Evolutionary conservation across 2,797 vertebrate genomes (phyloP).

Genomic region (Dallia pectoralis): DNA sequence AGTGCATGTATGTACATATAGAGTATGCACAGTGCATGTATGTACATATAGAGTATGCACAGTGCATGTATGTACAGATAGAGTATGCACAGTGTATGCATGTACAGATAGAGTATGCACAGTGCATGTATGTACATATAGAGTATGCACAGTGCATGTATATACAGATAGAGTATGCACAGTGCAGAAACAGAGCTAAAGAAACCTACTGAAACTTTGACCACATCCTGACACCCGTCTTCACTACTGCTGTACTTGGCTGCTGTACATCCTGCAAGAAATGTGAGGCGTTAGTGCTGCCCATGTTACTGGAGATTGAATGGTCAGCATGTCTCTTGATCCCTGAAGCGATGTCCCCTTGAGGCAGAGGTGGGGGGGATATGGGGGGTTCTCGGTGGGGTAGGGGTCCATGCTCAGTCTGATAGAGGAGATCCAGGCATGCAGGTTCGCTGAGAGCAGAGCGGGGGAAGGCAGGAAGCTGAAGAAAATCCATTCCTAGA

Average conservation of each 20-base stretch:
- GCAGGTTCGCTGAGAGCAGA: conserved; percentile 62
- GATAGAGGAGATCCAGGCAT: conserved; percentile 57
- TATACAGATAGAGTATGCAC: too few species aligned
- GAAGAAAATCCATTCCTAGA: conserved; percentile 75
- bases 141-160: too few species aligned
- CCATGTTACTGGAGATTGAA: conserved; percentile 58
- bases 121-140: too few species aligned
- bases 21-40: too few species aligned
- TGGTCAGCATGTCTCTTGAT: conserved; percentile 73
- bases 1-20: too few species aligned
- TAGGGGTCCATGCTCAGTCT: conserved; percentile 54
- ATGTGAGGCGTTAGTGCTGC: conserved; percentile 46
- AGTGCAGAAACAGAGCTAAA: neutral
- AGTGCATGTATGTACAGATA: too few species aligned
- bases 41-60: too few species aligned
- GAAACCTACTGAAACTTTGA: neutral
- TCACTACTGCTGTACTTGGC: conserved; percentile 2
- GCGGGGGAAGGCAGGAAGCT: conserved; percentile 65
- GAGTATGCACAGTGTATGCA: too few species aligned
- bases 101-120: too few species aligned
- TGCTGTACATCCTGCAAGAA: conserved; percentile 41
- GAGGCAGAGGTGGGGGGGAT: conserved; percentile 38
- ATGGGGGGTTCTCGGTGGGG: conserved; percentile 27
- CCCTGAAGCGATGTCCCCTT: conserved; percentile 60
- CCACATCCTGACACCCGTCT: conserved; percentile 2